A percentile compares a stretch with the other conserved stretches of the same genome.
Evolutionary conservation across 2,797 vertebrate genomes (phyloP).

Genomic region (Trachurus trachurus): DNA sequence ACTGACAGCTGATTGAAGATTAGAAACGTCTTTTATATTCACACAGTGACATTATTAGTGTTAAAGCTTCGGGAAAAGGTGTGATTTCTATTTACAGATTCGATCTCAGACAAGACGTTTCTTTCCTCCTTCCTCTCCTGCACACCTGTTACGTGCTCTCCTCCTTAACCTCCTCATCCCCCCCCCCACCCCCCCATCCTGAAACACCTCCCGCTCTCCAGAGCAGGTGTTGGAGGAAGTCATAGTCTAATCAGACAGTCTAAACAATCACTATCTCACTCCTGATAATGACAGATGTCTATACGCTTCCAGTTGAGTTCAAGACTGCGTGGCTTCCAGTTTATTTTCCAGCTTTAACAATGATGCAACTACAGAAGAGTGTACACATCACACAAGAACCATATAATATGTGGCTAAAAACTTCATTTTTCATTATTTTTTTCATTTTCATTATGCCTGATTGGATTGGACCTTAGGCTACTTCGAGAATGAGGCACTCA

Average conservation of each 20-base stretch:
- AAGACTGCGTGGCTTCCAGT: neutral
- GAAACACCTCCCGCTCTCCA: slow-evolving; percentile 59
- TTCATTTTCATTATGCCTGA: neutral
- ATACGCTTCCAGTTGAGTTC: slow-evolving; percentile 16
- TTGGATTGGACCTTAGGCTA: neutral
- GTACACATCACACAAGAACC: neutral
- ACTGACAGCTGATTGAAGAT: slow-evolving; percentile 50
- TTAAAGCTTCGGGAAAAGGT: slow-evolving; percentile 56
- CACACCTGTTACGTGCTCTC: slow-evolving; percentile 68
- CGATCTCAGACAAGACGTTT: slow-evolving; percentile 32
- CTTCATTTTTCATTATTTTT: neutral
- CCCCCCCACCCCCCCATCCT: slow-evolving; percentile 44
- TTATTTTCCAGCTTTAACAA: slow-evolving; percentile 22
- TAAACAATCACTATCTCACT: slow-evolving; percentile 65
- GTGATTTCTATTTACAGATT: slow-evolving; percentile 78
- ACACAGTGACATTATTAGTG: slow-evolving; percentile 45
- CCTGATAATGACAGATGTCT: slow-evolving; percentile 59
- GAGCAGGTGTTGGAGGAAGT: slow-evolving; percentile 80
- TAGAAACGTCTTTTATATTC: slow-evolving; percentile 30
- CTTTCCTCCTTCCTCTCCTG: slow-evolving; percentile 40
- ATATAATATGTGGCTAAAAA: neutral
- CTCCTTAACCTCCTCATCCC: slow-evolving; percentile 45
- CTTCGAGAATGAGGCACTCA: neutral
- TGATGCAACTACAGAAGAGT: neutral
- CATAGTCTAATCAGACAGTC: slow-evolving; percentile 71